Percentiles rank a stretch among this genome's conserved stretches.
Conservation (phyloP, 2,888 invertebrate species). For the Drosophila antonietae region DNA sequence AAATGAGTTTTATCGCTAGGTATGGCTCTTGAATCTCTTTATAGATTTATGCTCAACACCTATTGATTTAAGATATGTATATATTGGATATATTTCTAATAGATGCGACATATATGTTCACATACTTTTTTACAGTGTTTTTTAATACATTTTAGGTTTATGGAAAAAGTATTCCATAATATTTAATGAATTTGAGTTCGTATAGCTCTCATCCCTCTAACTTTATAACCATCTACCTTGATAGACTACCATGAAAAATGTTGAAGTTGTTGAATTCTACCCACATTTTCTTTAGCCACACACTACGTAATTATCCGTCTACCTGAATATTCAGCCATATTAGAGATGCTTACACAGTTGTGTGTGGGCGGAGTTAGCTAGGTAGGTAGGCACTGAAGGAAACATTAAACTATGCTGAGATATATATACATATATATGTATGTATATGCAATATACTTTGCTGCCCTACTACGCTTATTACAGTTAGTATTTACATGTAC, state of each 20-base stretch:
- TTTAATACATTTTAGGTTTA: too few species aligned
- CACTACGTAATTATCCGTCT: not conserved
- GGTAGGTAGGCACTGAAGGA: not conserved
- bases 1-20: not conserved
- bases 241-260: not conserved
- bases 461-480: constrained; percentile 8
- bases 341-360: not conserved
- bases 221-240: not conserved
- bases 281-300: not conserved
- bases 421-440: not conserved
- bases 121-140: not conserved
- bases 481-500: not conserved
- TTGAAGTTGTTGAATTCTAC: not conserved
- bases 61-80: not conserved
- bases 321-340: constrained; percentile 1
- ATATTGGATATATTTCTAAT: not conserved
- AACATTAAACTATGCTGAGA: not conserved
- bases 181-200: too few species aligned
- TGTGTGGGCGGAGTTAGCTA: constrained; percentile 26
- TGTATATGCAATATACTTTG: not conserved
- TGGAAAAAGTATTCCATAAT: too few species aligned
- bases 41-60: not conserved
- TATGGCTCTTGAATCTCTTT: too few species aligned
- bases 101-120: not conserved
- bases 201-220: too few species aligned